These are phyloP conservation scores for Rhodeus uyekii DNA, from an alignment of 2,797 vertebrate genomes.

Conservation along the genomic window DNA sequence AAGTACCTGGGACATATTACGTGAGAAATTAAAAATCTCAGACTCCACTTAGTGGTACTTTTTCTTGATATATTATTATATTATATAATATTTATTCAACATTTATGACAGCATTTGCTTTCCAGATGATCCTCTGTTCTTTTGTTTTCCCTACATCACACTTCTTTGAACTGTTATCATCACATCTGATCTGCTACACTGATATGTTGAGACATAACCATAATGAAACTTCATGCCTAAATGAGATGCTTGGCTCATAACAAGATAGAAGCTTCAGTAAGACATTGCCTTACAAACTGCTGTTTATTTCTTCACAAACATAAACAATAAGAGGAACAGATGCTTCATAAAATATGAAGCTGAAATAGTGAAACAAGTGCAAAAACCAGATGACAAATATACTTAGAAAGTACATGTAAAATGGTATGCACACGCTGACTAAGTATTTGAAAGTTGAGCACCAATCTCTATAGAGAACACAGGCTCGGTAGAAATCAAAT, in stretches of 20 bases:
- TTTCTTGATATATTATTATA: too few species aligned
- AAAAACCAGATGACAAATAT: constrained; percentile 15
- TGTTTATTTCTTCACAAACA: constrained; percentile 47
- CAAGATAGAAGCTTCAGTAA: constrained; percentile 60
- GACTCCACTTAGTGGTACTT: too few species aligned
- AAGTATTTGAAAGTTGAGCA: too few species aligned
- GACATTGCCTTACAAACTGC: constrained; percentile 53
- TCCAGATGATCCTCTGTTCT: constrained; percentile 37
- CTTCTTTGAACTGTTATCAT: constrained; percentile 57
- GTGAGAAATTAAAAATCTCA: neutral
- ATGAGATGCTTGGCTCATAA: constrained; percentile 60
- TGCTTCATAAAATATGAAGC: constrained; percentile 30
- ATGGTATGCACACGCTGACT: too few species aligned
- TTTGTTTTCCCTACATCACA: constrained; percentile 48
- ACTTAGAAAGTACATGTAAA: constrained; percentile 18
- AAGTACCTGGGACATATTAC: neutral
- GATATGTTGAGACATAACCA: constrained; percentile 54
- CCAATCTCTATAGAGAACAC: neutral
- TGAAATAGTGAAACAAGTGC: neutral
- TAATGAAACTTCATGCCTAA: constrained; percentile 64
- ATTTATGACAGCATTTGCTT: constrained; percentile 51
- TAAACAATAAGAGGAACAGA: constrained; percentile 36
- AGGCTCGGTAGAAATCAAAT: neutral
- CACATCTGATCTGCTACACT: constrained; percentile 51
- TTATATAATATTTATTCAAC: too few species aligned